Evolutionary conservation across 2,113 vertebrate genomes (phyloP).

Genomic region (Andinoacara biseriatus): DNA sequence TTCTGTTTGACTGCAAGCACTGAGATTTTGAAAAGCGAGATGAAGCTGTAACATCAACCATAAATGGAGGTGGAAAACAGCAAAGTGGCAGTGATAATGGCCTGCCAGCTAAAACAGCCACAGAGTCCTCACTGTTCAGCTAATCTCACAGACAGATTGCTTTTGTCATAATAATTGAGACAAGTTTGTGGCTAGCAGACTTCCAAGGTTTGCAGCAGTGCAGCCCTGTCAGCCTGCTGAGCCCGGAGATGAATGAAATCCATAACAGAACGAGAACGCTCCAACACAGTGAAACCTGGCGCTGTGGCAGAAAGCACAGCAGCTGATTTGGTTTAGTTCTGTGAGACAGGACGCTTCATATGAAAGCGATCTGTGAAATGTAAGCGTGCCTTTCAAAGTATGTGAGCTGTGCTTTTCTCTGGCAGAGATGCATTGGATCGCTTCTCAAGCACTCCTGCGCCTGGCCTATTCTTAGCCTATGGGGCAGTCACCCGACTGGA

Average conservation of each 20-base stretch:
- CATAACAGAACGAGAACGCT: conserved; percentile 40
- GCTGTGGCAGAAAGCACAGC: not conserved
- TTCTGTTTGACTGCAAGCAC: not conserved
- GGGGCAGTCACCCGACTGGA: conserved; percentile 29
- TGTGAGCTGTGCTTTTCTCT: conserved; percentile 19
- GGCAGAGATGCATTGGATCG: conserved; percentile 35
- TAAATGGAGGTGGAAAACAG: conserved; percentile 5
- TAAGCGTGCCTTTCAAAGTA: conserved; percentile 16
- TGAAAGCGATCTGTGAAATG: conserved; percentile 3
- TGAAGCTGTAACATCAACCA: conserved; percentile 27
- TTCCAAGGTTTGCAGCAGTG: conserved; percentile 55
- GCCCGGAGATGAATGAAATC: conserved; percentile 38
- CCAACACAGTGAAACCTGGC: conserved; percentile 16
- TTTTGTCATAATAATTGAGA: conserved; percentile 68
- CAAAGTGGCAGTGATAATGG: conserved; percentile 15
- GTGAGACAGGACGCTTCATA: not conserved
- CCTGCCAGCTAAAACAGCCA: conserved; percentile 51
- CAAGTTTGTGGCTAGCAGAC: conserved; percentile 47
- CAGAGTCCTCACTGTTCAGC: conserved; percentile 46
- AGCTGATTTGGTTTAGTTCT: conserved; percentile 5
- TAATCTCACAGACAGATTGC: conserved; percentile 66
- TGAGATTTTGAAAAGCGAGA: not conserved
- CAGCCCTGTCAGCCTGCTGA: conserved; percentile 22
- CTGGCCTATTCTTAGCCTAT: conserved; percentile 36
- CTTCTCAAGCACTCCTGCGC: conserved; percentile 24